Evolutionary conservation across 2,113 vertebrate genomes (phyloP).

Genomic region (Symphodus melops): DNA sequence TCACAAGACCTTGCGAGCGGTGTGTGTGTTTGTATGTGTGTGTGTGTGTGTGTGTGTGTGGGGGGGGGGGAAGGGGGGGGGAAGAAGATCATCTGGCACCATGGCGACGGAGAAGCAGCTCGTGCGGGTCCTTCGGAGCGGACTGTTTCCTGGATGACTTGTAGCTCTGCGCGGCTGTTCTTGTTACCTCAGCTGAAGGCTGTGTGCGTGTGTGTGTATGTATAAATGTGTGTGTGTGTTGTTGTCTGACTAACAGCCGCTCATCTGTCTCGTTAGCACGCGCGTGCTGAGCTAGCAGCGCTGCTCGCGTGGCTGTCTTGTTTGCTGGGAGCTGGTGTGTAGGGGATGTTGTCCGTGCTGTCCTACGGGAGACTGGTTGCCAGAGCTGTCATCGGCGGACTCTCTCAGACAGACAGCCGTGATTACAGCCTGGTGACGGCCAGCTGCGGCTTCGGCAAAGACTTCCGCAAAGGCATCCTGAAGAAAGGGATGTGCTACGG

Average conservation of each 20-base stretch:
- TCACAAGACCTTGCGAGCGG: constrained; percentile 75
- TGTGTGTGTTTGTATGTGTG: background rate
- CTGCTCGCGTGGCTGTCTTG: constrained; percentile 64
- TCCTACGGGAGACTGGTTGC: constrained; percentile 97
- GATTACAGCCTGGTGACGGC: constrained; percentile 98
- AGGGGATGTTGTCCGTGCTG: constrained; percentile 95
- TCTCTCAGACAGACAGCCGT: constrained; percentile 94
- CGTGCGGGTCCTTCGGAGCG: background rate
- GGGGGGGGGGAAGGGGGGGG: too few species aligned
- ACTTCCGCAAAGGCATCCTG: constrained; percentile 96
- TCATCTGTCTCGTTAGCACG: constrained; percentile 16
- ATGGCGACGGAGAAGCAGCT: constrained; percentile 44
- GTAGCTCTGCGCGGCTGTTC: background rate
- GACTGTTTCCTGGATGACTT: background rate
- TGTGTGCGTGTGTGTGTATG: constrained; percentile 34
- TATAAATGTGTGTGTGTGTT: constrained; percentile 22
- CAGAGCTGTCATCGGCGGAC: constrained; percentile 96
- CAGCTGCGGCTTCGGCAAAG: constrained; percentile 97
- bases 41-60: background rate
- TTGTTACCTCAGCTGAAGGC: background rate
- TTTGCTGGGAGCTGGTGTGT: constrained; percentile 34
- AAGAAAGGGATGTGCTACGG: constrained; percentile 99
- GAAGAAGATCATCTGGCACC: background rate
- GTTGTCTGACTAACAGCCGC: constrained; percentile 5
- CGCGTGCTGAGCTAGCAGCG: constrained; percentile 47